Evolutionary conservation across 2,888 invertebrate genomes (phyloP), one percentile per base, ranked within the genome.

Genomic region (Lysandra bellargus): DNA sequence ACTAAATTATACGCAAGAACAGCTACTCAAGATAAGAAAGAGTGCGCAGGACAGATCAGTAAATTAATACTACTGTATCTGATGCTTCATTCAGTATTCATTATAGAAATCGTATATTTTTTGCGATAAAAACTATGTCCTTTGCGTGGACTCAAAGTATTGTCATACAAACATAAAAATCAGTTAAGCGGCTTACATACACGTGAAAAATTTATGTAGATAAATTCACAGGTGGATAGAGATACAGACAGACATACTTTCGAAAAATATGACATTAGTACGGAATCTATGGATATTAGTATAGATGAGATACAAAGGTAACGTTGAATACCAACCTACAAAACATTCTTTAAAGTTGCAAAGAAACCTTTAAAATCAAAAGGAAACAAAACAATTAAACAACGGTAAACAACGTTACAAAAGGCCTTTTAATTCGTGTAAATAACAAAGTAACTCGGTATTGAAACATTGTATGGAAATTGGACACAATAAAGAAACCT

Each of bases 371-470:
- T 14, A 53, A 17, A 57, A 57, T 57, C 4, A 57, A 57, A 14
- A 57, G 57, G 17, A 57, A 57, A 57, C 57, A 57, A 17, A 17
- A 17, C 57, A 17, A 57, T 57, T 57, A 57, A 57, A 17, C 14
- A 53, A 53, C 12, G 17, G 57, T 57, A 4, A 17, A 17, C 57
- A 17, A 57, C 17, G 3, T 57, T 69, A 69, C 69, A 69, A 69
- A 37, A 69, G 17, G 33, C 5, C 33, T 33, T 69, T 69, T 69
- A 5, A 33, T 33, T 37, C 14, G 69, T 33, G 33, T 37, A 37
- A 69, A 33, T 69, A 5, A 69, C 69, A 69, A 69, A 37, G 17
- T 33, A 37, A 69, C 69, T 69, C 69, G 33, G 69, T 37, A 69
- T 37, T 69, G 17, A 69, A 69, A 69, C 69, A 69, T 6, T 69